Evolutionary conservation across 2,888 invertebrate species (phyloP), one percentile per base, ranked within the genome.

Genomic region (Minunthozetes semirufus): DNA sequence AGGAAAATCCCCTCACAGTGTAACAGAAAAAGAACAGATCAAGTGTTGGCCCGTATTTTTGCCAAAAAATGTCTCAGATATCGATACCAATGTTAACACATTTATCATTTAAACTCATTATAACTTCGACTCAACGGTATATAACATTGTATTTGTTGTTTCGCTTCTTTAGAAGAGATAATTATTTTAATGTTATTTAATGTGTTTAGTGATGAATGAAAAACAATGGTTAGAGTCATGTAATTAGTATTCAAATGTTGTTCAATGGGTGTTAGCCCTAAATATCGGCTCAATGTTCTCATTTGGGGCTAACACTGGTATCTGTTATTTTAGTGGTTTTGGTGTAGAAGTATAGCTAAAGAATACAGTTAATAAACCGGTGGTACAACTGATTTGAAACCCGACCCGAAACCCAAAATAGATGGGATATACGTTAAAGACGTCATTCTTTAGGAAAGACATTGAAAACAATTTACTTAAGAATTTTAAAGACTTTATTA

Each of bases 311-410:
- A 15, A 50, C 17, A 50, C 8, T 50, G 27, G 3, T 27, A 25
- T 59, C 3, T 27, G 4, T 27, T 59, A 27, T 13, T 15, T n/a
- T 25, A 2, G 22, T 19, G 27, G 22, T n/a, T 59, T 50, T 2
- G 50, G 50, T 48, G 48, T 50, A 50, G 19, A n/a, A 25, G 27
- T 59, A 59, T 2, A 2, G 19, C 13, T 59, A 59, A 59, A 6
- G 11, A 25, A 25, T 59, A 25, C 13, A 59, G 25, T 19, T 13
- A 25, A 22, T 25, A 59, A 53, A 53, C 42, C 42, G n/a, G 50
- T 50, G 50, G 15, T 25, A 59, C 59, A 59, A 25, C 25, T 59
- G 59, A 25, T 59, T 25, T 25, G 59, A 59, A 59, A 59, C 59
- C 59, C 59, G 59, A 59, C 27, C 59, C 59, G 19, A 25, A 59